Evolutionary conservation across 2,888 invertebrate genomes (phyloP), one percentile per base, ranked within the genome.

Genomic region (Phytoseiulus persimilis): DNA sequence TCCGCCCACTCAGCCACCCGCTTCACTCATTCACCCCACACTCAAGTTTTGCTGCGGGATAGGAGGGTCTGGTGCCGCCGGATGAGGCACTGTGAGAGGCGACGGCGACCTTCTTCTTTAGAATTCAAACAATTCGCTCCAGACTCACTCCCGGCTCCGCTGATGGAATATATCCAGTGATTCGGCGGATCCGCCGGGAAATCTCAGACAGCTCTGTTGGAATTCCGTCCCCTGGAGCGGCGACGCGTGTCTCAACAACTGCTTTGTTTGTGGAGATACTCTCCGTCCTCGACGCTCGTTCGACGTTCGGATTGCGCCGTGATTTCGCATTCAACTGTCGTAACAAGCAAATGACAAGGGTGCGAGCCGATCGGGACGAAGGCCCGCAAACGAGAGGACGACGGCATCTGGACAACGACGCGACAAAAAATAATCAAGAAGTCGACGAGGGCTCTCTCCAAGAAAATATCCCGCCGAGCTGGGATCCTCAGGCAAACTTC

Each of bases 101-200:
- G 65, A 23, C 5, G 65, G 28, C 65, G 65, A 65, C 65, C 65
- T 65, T 65, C 18, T 65, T 65, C 65, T 65, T 65, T 28, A 65
- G 65, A 65, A 65, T 65, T 65, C 65, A 65, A 65, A 65, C 65
- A 65, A 65, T 65, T 65, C 65, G 65, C 65, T 65, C 65, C 65
- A 65, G 65, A 65, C 65, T 2, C 9, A 23, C 65, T 3, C 65
- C 65, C 18, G 65, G 65, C 65, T 65, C 65, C 65, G 65, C 65
- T 28, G 65, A 14, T 14, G 65, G 23, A 65, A 23, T 14, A 65
- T 65, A 6, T 28, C 28, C 65, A 65, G 65, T 65, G 18, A 65
- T 65, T 65, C 65, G 18, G 65, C 11, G 65, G 65, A 65, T 65
- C 65, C 65, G 65, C 18, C 65, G 65, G 65, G 65, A 65, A 65